Percentiles rank a stretch among this genome's conserved stretches.
These are phyloP conservation scores for Callionymus lyra DNA, from an alignment of 2,113 vertebrate species.

Conservation along the genomic window DNA sequence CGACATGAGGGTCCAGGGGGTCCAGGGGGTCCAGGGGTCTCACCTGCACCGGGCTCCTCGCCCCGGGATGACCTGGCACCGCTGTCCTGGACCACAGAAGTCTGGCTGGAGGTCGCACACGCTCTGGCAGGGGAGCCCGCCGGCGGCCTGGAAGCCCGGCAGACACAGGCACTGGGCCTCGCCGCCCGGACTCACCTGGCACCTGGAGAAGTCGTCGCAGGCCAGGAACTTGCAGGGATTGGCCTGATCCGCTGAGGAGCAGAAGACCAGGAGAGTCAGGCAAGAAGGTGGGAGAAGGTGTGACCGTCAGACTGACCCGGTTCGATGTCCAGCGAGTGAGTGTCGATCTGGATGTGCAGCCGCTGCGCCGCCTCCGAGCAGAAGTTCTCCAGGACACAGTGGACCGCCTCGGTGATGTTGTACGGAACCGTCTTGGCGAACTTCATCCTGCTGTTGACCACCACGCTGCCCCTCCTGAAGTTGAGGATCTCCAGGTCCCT, in stretches of 20 bases:
- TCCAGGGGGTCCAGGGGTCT: not conserved
- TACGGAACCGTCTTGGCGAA: slow-evolving; percentile 77
- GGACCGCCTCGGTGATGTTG: slow-evolving; percentile 80
- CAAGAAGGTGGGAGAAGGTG: not conserved
- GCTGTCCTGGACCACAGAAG: slow-evolving; percentile 59
- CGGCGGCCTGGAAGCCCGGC: slow-evolving; percentile 59
- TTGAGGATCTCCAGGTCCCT: slow-evolving; percentile 87
- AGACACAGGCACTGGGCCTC: slow-evolving; percentile 76
- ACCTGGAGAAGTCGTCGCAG: slow-evolving; percentile 73
- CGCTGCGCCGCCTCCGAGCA: slow-evolving; percentile 63
- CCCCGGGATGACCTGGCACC: slow-evolving; percentile 68
- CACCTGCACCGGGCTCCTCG: slow-evolving; percentile 80
- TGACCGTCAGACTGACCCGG: slow-evolving; percentile 16
- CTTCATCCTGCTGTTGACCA: slow-evolving; percentile 85
- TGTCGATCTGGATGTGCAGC: slow-evolving; percentile 82
- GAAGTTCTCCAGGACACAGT: slow-evolving; percentile 78
- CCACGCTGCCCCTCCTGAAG: slow-evolving; percentile 86
- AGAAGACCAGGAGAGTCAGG: not conserved
- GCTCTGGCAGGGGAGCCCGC: slow-evolving; percentile 69
- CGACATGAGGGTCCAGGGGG: no score
- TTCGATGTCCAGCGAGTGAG: slow-evolving; percentile 73
- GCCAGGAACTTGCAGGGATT: slow-evolving; percentile 84
- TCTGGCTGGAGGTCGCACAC: slow-evolving; percentile 58
- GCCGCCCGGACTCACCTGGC: slow-evolving; percentile 59
- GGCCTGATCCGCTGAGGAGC: slow-evolving; percentile 73